Evolutionary conservation across 2,113 vertebrate genomes (phyloP).

Genomic region (Aegypius monachus): DNA sequence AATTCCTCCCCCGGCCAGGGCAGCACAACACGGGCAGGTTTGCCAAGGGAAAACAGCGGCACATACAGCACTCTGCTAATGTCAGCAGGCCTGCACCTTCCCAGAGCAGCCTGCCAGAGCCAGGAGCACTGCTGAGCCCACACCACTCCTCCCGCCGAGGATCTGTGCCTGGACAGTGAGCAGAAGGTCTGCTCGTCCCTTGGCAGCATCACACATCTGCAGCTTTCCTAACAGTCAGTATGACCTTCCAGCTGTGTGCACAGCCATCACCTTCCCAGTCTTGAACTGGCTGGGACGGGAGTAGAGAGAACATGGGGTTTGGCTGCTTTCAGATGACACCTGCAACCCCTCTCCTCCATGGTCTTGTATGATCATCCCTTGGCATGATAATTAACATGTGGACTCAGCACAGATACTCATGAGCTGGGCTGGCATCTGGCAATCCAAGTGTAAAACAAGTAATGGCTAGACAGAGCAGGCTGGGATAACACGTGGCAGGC

Average conservation of each 20-base stretch:
- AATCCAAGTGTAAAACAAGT: not conserved
- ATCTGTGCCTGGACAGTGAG: not conserved
- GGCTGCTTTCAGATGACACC: not conserved
- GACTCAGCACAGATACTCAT: not conserved
- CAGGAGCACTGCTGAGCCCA: not conserved
- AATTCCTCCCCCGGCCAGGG: not conserved
- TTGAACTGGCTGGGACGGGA: not conserved
- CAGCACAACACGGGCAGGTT: fast-evolving
- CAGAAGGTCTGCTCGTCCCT: not conserved
- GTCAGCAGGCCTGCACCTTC: not conserved
- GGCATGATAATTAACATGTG: not conserved
- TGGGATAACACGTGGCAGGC: fast-evolving
- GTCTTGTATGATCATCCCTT: not conserved
- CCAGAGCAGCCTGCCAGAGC: not conserved
- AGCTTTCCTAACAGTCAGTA: not conserved
- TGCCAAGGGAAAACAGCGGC: not conserved
- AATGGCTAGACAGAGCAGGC: not conserved
- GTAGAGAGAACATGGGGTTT: fast-evolving
- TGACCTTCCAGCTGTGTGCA: not conserved
- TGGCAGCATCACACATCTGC: not conserved
- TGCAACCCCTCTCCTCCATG: not conserved
- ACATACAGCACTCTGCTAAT: fast-evolving
- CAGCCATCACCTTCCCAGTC: not conserved
- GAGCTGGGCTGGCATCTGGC: not conserved
- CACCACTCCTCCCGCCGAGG: not conserved